Base-by-base conservation (phyloP, 2,113 vertebrate genomes). In the Diadophis punctatus region DNA sequence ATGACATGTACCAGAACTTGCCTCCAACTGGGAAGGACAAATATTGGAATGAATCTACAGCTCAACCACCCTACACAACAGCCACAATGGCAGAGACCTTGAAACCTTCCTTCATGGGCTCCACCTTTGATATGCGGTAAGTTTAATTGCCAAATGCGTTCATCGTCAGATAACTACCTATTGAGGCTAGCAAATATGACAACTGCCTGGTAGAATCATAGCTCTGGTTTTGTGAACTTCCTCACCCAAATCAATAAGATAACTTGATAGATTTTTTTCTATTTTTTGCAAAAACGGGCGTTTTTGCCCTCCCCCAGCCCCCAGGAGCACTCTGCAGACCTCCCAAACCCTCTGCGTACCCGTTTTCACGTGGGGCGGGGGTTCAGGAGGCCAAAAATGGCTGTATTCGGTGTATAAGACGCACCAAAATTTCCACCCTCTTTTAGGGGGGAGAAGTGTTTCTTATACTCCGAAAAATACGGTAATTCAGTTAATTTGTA, bases 1-100 rank as follows among this genome's bases (percentile, higher is more conserved):
- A 99, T 23, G 98, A 99, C 90, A 98, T 98, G 98, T 98, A 99
- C 93, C 98, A 98, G 96, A 98, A 98, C 93, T 95, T 99, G 92
- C 98, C 97, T 34, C 98, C 96, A 0, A 86, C 97, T 0, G 96
- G 96, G 93, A 98, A 98, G 96, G 98, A 98, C 95, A 98, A 97
- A 18, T 98, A 98, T 94, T 99, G 98, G 98, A 96, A 96, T 0
- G 98, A 99, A 92, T 96, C 97, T 87, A 94, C 95, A 0, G 98
- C 97, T 74, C 97, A 97, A 55, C 95, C 98, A 3, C 98, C 98
- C 3, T 98, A 98, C 94, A 98, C 98, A 4, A 87, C 91, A 5
- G 98, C 98, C 1, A 98, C 98, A 0, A 97, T 97, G 0, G 96
- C 97, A 0, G 98, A 98, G 94, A 97, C 96, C 0, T 95, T 97